Evolutionary conservation across 2,888 invertebrate species (phyloP).

Genomic region (Leucoma salicis): DNA sequence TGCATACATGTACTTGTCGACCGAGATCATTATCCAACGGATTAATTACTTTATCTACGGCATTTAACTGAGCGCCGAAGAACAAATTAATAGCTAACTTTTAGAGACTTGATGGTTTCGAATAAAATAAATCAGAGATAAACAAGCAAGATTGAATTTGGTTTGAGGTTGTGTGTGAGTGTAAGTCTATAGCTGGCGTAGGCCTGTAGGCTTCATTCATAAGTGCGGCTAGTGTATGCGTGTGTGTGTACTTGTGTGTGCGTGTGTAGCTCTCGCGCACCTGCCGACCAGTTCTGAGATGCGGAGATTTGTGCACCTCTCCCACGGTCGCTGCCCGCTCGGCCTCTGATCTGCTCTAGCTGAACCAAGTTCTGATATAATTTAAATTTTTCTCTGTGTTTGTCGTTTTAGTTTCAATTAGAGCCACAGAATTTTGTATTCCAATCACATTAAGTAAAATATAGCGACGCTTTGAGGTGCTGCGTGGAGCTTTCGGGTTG

Average conservation of each 20-base stretch:
- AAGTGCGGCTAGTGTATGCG: constrained; percentile 63
- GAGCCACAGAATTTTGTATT: constrained; percentile 29
- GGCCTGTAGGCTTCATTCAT: constrained; percentile 71
- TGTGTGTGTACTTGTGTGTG: constrained; percentile 13
- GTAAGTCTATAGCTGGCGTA: constrained; percentile 37
- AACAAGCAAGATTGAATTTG: constrained; percentile 68
- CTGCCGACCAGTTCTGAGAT: constrained; percentile 82
- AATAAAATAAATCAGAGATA: constrained; percentile 80
- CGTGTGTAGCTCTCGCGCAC: constrained; percentile 59
- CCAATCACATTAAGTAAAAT: constrained; percentile 34
- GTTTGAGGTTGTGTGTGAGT: constrained; percentile 36
- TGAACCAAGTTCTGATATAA: constrained; percentile 65
- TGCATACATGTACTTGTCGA: constrained; percentile 41
- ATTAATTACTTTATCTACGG: constrained; percentile 75
- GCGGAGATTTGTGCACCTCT: constrained; percentile 81
- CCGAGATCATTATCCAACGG: constrained; percentile 59
- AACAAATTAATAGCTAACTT: constrained; percentile 77
- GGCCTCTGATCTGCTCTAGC: constrained; percentile 70
- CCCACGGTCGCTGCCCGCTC: constrained; percentile 80
- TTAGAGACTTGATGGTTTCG: constrained; percentile 67
- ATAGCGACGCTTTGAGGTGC: constrained; percentile 14
- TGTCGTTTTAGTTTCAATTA: constrained; percentile 36
- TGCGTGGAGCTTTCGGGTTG: constrained; percentile 24
- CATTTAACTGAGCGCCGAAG: constrained; percentile 62
- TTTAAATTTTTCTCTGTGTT: constrained; percentile 61